Evolutionary conservation across 1,140 invertebrate genomes (phyloP), one percentile per base, ranked within the genome.

Genomic region (Drosophila subpulchrella): DNA sequence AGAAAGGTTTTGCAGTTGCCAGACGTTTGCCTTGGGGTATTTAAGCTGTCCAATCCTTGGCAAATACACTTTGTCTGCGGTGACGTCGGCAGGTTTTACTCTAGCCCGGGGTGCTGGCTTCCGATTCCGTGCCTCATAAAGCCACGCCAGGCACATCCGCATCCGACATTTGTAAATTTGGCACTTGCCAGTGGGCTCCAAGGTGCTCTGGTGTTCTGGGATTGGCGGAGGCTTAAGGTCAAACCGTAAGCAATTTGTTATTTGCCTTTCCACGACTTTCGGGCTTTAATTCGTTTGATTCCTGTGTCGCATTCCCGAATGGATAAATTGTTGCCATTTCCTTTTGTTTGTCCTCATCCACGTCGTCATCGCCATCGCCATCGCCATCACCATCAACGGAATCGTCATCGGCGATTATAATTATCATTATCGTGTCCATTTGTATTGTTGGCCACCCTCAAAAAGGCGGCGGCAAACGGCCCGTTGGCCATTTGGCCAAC

Each of bases 311-410:
- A 76, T 38, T 61, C 47, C 75, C 54, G 61, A 75, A 71, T 72
- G 75, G 34, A 86, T 89, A 89, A 89, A 86, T 86, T 88, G 83
- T 83, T 55, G 71, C 66, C 79, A 65, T 88, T 88, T 88, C 83
- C 83, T 76, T 83, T 83, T 88, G 71, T 83, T 88, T 88, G 83
- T 84, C 75, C 88, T 80, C 75, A 75, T 48, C 36, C 32, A 24
- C 20, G 62, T 36, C 73, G 70, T 55, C 72, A 73, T 53, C 65
- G 27, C 27, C 59, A 68, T 65, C 50, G 67, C 57, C 78, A 68
- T 79, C 73, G 67, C 60, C 78, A 70, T 81, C 56, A 46, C 59
- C 68, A 74, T 67, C 42, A 61, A 32, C 17, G 27, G 17, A 32
- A 58, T 72, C 68, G 68, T 71, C 66, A 72, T 72, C 68, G 67